Evolutionary conservation across 2,113 vertebrate genomes (phyloP), one percentile per base, ranked within the genome.

Genomic region (Dromas ardeola): DNA sequence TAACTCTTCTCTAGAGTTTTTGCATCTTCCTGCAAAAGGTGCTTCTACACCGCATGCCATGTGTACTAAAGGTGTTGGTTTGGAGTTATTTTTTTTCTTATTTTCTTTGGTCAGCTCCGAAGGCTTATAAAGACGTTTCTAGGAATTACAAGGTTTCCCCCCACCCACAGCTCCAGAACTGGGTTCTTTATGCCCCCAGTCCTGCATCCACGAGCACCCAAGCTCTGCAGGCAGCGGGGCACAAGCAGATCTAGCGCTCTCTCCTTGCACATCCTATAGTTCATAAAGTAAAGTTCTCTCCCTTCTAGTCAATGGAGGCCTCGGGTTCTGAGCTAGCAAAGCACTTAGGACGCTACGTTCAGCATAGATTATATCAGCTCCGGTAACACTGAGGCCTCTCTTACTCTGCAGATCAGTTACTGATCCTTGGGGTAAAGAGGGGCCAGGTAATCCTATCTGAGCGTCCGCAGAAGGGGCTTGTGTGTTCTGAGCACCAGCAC

Each of bases 161-260:
- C 1, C 6, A 15, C 13, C 38, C 2, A 1, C 55, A 70, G 0
- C 38, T 47, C 76, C 58, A 71, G n/a, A 47, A 29, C 4, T 2
- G 34, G 20, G 19, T 40, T 29, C 62, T 70, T 45, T 30, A 8
- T 8, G 13, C 13, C 19, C 43, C 5, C 5, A 30, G 32, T 14
- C 47, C 78, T 50, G 52, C 47, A 55, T 19, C n/a, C 36, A 55
- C 26, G 17, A 22, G 10, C 43, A 59, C 6, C n/a, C 58, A 42
- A 32, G 23, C 38, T 13, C 62, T 13, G 26, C 40, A 55, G 58
- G 86, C 40, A 34, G 86, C 2, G 18, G 20, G 15, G 12, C 47
- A 15, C 30, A n/a, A 13, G 26, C 52, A 42, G 13, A 38, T 22
- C 19, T 9, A 36, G 40, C 23, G 23, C 17, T 14, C 40, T 12